Evolutionary conservation across 2,113 vertebrate species (phyloP).

Genomic region (Oncorhynchus mykiss): DNA sequence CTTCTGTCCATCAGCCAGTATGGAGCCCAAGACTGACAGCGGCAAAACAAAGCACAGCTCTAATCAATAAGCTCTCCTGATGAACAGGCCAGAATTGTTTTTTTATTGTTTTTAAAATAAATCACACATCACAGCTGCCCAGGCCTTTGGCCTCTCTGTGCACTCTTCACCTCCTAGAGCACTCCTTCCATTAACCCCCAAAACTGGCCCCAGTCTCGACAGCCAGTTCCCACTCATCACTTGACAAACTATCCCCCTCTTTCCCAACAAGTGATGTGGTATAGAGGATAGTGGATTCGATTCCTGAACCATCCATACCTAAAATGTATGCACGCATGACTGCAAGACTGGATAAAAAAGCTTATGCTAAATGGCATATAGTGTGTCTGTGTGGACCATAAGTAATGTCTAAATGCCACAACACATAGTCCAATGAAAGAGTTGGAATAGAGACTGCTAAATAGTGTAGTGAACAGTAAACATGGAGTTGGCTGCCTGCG

Average conservation of each 20-base stretch:
- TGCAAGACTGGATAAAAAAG: too few species aligned
- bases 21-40: slow-evolving; percentile 63
- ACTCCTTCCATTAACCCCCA: slow-evolving; percentile 11
- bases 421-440: background rate
- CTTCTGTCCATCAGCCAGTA: slow-evolving; percentile 58
- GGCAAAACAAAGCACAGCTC: slow-evolving; percentile 55
- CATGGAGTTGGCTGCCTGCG: background rate
- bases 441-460: too few species aligned
- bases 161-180: slow-evolving; percentile 22
- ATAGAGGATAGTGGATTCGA: too few species aligned
- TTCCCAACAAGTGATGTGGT: slow-evolving; percentile 35
- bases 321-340: too few species aligned
- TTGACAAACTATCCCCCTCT: slow-evolving; percentile 14
- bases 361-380: background rate
- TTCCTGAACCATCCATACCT: too few species aligned
- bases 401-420: background rate
- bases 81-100: slow-evolving; percentile 46
- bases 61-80: slow-evolving; percentile 71
- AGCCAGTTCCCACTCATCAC: slow-evolving; percentile 14
- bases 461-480: background rate
- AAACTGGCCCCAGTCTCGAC: background rate
- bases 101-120: too few species aligned
- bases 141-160: slow-evolving; percentile 35
- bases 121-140: slow-evolving; percentile 39
- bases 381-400: background rate